These are phyloP conservation scores for Stramonita haemastoma DNA, from an alignment of 2,888 invertebrate species.

Conservation along the genomic window DNA sequence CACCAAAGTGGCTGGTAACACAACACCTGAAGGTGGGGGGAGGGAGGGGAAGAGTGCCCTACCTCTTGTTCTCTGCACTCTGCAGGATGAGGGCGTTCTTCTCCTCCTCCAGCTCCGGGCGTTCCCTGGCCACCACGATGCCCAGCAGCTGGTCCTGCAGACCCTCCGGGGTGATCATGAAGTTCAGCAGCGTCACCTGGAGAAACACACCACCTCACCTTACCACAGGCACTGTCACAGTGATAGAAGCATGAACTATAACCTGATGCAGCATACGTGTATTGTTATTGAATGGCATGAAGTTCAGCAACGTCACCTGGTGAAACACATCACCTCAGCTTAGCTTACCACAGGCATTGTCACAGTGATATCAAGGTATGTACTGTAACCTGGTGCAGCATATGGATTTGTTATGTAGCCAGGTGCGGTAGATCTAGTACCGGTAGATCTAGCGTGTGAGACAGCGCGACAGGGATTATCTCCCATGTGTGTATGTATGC, in stretches of 20 bases:
- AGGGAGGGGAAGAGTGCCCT: slow-evolving; percentile 20
- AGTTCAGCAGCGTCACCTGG: slow-evolving; percentile 78
- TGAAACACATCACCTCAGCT: neutral
- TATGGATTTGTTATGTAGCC: too few relatives aligned
- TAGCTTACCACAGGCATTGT: neutral
- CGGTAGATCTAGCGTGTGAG: too few relatives aligned
- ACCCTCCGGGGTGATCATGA: slow-evolving; percentile 79
- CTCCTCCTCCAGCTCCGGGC: slow-evolving; percentile 78
- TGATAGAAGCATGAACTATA: neutral
- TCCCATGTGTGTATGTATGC: too few relatives aligned
- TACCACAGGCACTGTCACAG: neutral
- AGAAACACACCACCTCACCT: neutral
- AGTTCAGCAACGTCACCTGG: neutral
- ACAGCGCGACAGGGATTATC: too few relatives aligned
- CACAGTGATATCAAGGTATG: neutral
- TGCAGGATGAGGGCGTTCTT: slow-evolving; percentile 78
- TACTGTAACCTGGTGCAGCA: too few relatives aligned
- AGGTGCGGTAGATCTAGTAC: too few relatives aligned
- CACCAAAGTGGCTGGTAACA: too few relatives aligned
- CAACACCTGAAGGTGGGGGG: too few relatives aligned
- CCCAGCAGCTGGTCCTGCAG: slow-evolving; percentile 78
- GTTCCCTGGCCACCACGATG: slow-evolving; percentile 78
- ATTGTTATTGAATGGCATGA: neutral
- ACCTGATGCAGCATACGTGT: neutral
- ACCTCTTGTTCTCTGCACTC: slow-evolving; percentile 78